Evolutionary conservation across 2,888 invertebrate genomes (phyloP).

Genomic region (Tinea trinotella): DNA sequence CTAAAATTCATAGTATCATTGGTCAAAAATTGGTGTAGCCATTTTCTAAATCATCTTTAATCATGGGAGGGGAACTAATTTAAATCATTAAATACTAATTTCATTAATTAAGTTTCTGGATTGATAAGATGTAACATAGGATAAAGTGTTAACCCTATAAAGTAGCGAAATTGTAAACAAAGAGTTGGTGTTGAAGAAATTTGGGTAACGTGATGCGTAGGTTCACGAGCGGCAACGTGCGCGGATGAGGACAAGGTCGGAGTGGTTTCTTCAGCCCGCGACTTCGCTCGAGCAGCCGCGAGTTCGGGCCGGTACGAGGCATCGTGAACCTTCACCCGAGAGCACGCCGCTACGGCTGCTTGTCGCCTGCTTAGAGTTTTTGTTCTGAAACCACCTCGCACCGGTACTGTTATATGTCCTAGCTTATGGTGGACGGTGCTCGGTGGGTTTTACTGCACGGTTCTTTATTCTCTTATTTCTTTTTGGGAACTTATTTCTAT

Average conservation of each 20-base stretch:
- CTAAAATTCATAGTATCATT: too few relatives aligned
- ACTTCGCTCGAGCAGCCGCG: constrained; percentile 65
- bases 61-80: too few relatives aligned
- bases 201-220: constrained; percentile 56
- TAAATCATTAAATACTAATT: too few relatives aligned
- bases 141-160: too few relatives aligned
- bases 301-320: constrained; percentile 56
- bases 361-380: constrained; percentile 71
- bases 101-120: too few relatives aligned
- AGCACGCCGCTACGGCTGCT: constrained; percentile 66
- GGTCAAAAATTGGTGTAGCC: too few relatives aligned
- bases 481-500: too few relatives aligned
- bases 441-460: constrained; percentile 43
- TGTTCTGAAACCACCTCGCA: constrained; percentile 55
- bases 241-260: constrained; percentile 96
- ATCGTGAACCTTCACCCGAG: constrained; percentile 32
- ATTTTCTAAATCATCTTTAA: too few relatives aligned
- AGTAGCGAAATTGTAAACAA: too few relatives aligned
- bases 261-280: constrained; percentile 93
- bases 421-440: constrained; percentile 14
- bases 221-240: constrained; percentile 97
- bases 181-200: neutral
- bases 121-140: neutral
- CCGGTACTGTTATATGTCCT: constrained; percentile 57
- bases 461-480: constrained; percentile 30